Evolutionary conservation across 2,113 vertebrate species (phyloP), one percentile per base, ranked within the genome.

Genomic region (Odocoileus hemionus): DNA sequence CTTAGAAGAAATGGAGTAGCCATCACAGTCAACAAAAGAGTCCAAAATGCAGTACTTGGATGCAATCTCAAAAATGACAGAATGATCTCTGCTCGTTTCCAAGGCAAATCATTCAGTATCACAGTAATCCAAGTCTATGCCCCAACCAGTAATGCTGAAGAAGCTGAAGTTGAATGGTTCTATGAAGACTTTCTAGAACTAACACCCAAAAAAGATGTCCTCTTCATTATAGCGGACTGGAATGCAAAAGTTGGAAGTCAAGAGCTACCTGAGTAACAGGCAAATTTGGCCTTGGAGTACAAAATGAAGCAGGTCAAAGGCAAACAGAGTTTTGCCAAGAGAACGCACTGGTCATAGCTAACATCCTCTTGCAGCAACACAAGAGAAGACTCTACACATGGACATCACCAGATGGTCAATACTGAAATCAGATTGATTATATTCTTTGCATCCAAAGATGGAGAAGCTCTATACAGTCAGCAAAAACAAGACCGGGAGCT

Each of bases 11-110:
- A 64, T n/a, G 7, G 61, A 64, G 30, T 64, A 64, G 61, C 30
- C 61, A 64, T 64, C 1, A 0, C 4, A n/a, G 61, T 64, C 61
- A 64, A n/a, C 30, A 64, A 61, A 61, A 64, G 30, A 64, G 30
- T n/a, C 3, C 30, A n/a, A 64, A 64, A n/a, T 17, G 15, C 61
- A 64, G 30, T n/a, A 15, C 33, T 64, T 64, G 3, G 61, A n/a
- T 64, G 33, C 61, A 64, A 9, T 9, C 30, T 64, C 30, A 17
- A n/a, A 64, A n/a, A 17, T 0, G 7, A 64, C 61, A 64, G 61
- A 64, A 64, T 64, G 61, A n/a, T 17, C 61, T 64, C 61, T n/a
- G 7, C 7, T 64, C 0, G 0, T 64, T 17, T n/a, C 7, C 3
- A 17, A n/a, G 61, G 30, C 61, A n/a, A 64, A 64, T 15, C 15